phyloP scores from a whole-genome alignment of 2,113 vertebrate genomes.

The Raja brachyura region DNA sequence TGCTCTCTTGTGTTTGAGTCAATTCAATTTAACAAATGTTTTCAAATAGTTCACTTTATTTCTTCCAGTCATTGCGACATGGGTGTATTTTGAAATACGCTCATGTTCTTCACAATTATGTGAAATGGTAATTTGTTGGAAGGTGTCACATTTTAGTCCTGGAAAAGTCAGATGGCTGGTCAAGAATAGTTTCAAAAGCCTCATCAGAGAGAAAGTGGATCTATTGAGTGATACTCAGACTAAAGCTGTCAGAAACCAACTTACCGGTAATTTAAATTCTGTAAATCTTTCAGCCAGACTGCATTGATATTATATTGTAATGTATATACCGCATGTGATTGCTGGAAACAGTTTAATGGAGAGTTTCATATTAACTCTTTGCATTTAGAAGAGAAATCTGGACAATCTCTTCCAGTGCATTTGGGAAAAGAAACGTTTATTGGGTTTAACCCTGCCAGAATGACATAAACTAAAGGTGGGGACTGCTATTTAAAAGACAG shows the following conservation, averaged over 20 bases:
- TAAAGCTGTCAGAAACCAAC: slow-evolving; percentile 3
- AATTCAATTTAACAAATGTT: background rate
- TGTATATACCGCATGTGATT: background rate
- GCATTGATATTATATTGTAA: background rate
- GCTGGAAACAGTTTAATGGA: background rate
- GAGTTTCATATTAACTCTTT: background rate
- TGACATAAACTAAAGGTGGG: background rate
- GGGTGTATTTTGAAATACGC: background rate
- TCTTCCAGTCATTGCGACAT: background rate
- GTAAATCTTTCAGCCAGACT: background rate
- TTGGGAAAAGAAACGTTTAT: background rate
- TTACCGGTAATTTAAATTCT: background rate
- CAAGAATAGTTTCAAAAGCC: background rate
- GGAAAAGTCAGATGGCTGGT: background rate
- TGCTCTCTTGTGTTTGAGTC: background rate
- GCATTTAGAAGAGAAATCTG: background rate
- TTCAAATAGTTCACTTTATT: background rate
- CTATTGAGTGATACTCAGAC: background rate
- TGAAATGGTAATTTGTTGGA: background rate
- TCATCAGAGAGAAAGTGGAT: background rate
- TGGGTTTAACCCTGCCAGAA: background rate
- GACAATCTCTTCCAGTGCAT: background rate
- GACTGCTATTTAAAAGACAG: background rate
- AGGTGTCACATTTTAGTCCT: background rate
- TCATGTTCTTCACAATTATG: background rate